A percentile compares a stretch with the other conserved stretches of the same genome.
Conservation (phyloP, 1,140 invertebrate genomes). For the Drosophila sucinea region DNA sequence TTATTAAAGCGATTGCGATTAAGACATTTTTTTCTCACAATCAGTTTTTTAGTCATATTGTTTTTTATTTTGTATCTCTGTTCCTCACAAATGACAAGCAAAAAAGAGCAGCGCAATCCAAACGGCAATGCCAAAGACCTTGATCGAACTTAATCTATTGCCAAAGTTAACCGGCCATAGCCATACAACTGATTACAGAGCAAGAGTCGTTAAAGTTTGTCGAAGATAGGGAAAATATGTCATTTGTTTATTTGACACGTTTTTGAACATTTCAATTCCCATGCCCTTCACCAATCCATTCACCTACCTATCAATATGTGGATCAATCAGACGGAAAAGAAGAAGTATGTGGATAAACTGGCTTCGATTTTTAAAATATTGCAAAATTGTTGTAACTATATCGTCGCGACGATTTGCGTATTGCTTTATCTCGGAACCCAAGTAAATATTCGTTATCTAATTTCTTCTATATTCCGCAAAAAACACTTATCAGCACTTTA, state of each 20-base stretch:
- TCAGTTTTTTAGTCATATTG: not conserved
- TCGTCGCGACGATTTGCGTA: too few relatives aligned
- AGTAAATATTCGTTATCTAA: too few relatives aligned
- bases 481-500: too few relatives aligned
- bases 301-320: not conserved
- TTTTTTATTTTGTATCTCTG: not conserved
- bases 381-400: too few relatives aligned
- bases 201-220: constrained; percentile 12
- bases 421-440: too few relatives aligned
- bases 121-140: not conserved
- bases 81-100: not conserved
- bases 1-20: not conserved
- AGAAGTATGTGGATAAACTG: not conserved
- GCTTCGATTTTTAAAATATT: not conserved
- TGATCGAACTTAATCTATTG: constrained; percentile 24
- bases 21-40: not conserved
- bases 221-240: constrained; percentile 38
- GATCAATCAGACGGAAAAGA: not conserved
- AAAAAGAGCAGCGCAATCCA: not conserved
- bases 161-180: constrained; percentile 9
- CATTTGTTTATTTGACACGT: constrained; percentile 39
- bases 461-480: too few relatives aligned
- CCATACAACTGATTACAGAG: constrained; percentile 37
- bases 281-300: constrained; percentile 20
- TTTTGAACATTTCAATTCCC: constrained; percentile 18